A percentile compares a stretch with the other conserved stretches of the same genome.
Conservation (phyloP, 2,888 invertebrate genomes). For the Phyllotreta cruciferae region DNA sequence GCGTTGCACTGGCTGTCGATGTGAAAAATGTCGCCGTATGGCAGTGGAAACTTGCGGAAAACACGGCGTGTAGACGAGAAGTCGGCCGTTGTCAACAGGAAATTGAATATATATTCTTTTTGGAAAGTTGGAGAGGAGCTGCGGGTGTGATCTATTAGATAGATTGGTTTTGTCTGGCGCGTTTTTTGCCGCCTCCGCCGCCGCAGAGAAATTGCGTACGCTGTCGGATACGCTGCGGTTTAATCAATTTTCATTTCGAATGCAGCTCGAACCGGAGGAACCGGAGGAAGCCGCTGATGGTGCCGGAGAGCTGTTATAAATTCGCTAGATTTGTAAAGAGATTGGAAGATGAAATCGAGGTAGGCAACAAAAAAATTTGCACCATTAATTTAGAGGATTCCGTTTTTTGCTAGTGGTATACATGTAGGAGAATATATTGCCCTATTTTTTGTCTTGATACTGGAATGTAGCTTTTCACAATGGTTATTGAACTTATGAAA, state of each 20-base stretch:
- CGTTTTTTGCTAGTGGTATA: no score
- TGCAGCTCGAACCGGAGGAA: no score
- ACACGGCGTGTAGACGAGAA: constrained; percentile 26
- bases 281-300: no score
- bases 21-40: constrained; percentile 31
- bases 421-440: no score
- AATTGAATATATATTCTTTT: constrained; percentile 29
- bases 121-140: constrained; percentile 6
- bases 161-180: constrained; percentile 18
- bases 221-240: not conserved
- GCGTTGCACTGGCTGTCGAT: constrained; percentile 15
- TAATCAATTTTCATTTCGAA: constrained; percentile 12
- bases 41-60: constrained; percentile 26
- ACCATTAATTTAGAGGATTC: no score
- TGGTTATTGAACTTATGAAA: no score
- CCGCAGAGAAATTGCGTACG: not conserved
- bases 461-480: no score
- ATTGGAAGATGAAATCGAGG: no score
- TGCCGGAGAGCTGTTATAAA: no score
- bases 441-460: no score
- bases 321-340: no score
- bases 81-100: constrained; percentile 29
- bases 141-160: constrained; percentile 17
- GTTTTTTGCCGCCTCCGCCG: not conserved
- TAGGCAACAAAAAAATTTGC: no score